phyloP scores from a whole-genome alignment of 2,797 vertebrate genomes.

The Threskiornis aethiopicus region DNA sequence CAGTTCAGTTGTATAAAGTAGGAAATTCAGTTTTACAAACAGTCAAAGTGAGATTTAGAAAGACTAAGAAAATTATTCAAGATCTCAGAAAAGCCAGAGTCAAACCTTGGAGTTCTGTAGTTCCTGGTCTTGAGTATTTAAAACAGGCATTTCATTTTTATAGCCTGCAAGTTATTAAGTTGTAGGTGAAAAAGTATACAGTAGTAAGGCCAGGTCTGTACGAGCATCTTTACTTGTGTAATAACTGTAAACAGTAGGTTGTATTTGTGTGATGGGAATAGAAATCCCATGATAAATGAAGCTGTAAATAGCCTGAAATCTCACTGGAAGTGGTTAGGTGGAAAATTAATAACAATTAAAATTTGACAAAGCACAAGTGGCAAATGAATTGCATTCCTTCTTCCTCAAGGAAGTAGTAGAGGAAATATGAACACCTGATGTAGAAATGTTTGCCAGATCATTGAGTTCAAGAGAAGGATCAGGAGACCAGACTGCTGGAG shows the following conservation, averaged over 20 bases:
- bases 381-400: constrained; percentile 50
- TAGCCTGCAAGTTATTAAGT: not conserved
- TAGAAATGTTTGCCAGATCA: constrained; percentile 11
- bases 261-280: constrained; percentile 22
- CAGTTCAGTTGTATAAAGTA: not conserved
- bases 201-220: not conserved
- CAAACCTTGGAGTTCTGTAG: not conserved
- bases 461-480: constrained; percentile 12
- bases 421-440: constrained; percentile 11
- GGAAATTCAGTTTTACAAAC: not conserved
- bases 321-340: constrained; percentile 17
- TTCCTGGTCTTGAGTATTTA: not conserved
- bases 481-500: not conserved
- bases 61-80: not conserved
- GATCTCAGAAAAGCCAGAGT: not conserved
- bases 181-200: not conserved
- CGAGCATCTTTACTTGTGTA: not conserved
- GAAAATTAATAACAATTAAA: constrained; percentile 66
- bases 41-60: not conserved
- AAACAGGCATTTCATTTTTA: not conserved
- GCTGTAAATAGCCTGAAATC: constrained; percentile 38
- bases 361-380: constrained; percentile 31
- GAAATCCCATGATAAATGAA: constrained; percentile 57
- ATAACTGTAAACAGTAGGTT: not conserved
- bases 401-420: constrained; percentile 38